Evolutionary conservation across 2,888 invertebrate species (phyloP).

Genomic region (Coelinius sp.): DNA sequence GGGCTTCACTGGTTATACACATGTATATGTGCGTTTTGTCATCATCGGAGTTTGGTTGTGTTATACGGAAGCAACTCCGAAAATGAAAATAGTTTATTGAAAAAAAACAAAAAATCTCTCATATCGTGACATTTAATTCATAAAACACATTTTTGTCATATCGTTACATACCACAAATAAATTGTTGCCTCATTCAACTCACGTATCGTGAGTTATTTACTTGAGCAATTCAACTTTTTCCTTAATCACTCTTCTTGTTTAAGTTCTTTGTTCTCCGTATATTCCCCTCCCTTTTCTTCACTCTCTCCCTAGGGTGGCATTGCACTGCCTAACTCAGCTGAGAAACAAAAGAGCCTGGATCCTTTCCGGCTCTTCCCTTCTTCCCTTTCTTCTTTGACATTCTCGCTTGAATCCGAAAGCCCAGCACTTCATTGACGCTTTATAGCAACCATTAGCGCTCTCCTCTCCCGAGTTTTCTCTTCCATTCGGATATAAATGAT

Average conservation of each 20-base stretch:
- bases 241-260: slow-evolving; percentile 50
- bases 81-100: neutral
- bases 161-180: neutral
- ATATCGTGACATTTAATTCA: neutral
- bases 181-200: slow-evolving; percentile 34
- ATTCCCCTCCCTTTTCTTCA: slow-evolving; percentile 1
- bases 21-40: too few species aligned
- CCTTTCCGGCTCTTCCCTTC: slow-evolving; percentile 33
- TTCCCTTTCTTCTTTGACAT: slow-evolving; percentile 14
- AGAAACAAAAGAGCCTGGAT: slow-evolving; percentile 25
- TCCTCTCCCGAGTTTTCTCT: neutral
- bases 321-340: slow-evolving; percentile 4
- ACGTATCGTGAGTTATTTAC: slow-evolving; percentile 49
- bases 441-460: slow-evolving; percentile 36
- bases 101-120: neutral
- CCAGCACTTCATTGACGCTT: slow-evolving; percentile 37
- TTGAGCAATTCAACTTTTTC: slow-evolving; percentile 48
- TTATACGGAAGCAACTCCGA: neutral
- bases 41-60: too few species aligned
- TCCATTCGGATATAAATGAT: neutral
- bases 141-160: too few species aligned
- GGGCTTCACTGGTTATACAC: slow-evolving; percentile 5
- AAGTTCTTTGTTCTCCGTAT: slow-evolving; percentile 31
- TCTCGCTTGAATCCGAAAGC: slow-evolving; percentile 26
- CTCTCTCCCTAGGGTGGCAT: slow-evolving; percentile 29